phyloP scores from a whole-genome alignment of 1,140 invertebrate genomes.

The Orius laevigatus region DNA sequence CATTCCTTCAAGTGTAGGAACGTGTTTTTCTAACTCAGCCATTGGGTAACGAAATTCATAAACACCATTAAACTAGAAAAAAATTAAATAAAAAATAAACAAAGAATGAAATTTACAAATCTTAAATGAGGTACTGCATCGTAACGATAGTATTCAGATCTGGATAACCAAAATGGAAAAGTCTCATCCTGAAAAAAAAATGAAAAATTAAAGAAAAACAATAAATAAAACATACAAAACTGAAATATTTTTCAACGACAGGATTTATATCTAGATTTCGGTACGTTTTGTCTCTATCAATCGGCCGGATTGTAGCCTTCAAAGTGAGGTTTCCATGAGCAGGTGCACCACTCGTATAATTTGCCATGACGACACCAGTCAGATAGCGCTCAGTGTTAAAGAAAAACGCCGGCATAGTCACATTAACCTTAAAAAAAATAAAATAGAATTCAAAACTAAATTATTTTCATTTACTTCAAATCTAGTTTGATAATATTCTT shows the following conservation, averaged over 20 bases:
- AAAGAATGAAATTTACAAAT: constrained; percentile 36
- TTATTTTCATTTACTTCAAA: constrained; percentile 43
- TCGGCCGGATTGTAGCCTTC: constrained; percentile 53
- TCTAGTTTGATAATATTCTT: constrained; percentile 87
- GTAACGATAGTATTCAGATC: constrained; percentile 14
- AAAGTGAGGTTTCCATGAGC: constrained; percentile 74
- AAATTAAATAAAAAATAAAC: constrained; percentile 7
- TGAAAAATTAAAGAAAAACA: constrained; percentile 7
- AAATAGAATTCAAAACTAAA: neutral
- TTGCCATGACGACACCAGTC: constrained; percentile 72
- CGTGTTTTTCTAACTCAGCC: constrained; percentile 50
- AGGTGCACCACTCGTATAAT: constrained; percentile 78
- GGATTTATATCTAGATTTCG: constrained; percentile 31
- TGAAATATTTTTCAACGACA: constrained; percentile 49
- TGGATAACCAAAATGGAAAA: constrained; percentile 54
- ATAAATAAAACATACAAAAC: constrained; percentile 39
- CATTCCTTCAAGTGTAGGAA: constrained; percentile 51
- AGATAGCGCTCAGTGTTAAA: constrained; percentile 70
- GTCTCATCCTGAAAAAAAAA: constrained; percentile 41
- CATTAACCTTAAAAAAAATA: constrained; percentile 53
- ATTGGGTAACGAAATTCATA: constrained; percentile 74
- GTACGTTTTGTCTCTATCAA: constrained; percentile 23
- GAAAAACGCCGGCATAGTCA: constrained; percentile 87
- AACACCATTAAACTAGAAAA: constrained; percentile 63
- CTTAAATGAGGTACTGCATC: constrained; percentile 42